Evolutionary conservation across 2,888 invertebrate genomes (phyloP).

Genomic region (Chironomus riparius): DNA sequence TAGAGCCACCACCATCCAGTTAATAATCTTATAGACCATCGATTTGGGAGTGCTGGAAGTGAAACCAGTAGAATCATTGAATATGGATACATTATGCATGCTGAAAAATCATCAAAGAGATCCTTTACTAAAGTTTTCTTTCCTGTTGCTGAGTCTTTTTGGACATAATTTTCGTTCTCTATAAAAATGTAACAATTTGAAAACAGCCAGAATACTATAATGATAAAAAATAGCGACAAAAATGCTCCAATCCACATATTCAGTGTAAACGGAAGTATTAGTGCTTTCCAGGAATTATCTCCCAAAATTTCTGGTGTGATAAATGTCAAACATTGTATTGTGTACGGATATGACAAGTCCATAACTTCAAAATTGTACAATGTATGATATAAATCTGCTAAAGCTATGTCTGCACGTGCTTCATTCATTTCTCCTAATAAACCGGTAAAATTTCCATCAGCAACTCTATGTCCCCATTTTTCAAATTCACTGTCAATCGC

Average conservation of each 20-base stretch:
- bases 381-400: constrained; percentile 71
- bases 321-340: constrained; percentile 75
- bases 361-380: constrained; percentile 56
- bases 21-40: constrained; percentile 70
- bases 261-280: constrained; percentile 68
- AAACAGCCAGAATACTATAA: constrained; percentile 55
- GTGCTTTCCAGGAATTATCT: constrained; percentile 76
- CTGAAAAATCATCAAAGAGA: constrained; percentile 60
- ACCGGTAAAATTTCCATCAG: constrained; percentile 61
- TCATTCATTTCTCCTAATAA: constrained; percentile 61
- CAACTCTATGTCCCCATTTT: constrained; percentile 57
- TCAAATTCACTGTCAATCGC: constrained; percentile 50
- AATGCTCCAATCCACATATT: constrained; percentile 68
- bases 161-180: neutral
- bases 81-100: constrained; percentile 69
- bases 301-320: constrained; percentile 70
- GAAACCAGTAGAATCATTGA: constrained; percentile 74
- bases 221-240: constrained; percentile 55
- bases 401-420: constrained; percentile 59
- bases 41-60: constrained; percentile 63
- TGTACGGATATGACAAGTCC: constrained; percentile 68
- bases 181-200: constrained; percentile 38
- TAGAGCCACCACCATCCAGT: constrained; percentile 87
- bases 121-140: constrained; percentile 42
- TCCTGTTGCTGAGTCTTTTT: neutral